phyloP scores from a whole-genome alignment of 1,140 invertebrate species.

The Carcinoscorpius rotundicauda region DNA sequence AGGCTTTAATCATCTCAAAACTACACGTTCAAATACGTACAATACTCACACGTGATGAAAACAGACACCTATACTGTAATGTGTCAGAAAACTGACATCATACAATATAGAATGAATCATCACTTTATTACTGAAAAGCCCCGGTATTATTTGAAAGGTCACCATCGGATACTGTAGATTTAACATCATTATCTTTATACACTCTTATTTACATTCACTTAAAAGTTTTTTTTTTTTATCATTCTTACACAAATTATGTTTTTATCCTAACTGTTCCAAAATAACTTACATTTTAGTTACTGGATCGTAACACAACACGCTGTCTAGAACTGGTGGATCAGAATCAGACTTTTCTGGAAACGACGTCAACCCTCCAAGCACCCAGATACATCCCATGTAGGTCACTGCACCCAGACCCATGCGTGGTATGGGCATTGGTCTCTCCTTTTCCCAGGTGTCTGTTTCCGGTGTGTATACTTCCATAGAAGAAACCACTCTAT shows the following conservation, averaged over 20 bases:
- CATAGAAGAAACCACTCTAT: constrained; percentile 14
- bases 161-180: too few species aligned
- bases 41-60: too few species aligned
- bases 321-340: constrained; percentile 7
- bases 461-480: constrained; percentile 11
- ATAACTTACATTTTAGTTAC: neutral
- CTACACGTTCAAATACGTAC: too few species aligned
- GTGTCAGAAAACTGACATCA: too few species aligned
- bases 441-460: constrained; percentile 9
- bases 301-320: constrained; percentile 7
- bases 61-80: too few species aligned
- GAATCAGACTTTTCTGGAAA: constrained; percentile 1
- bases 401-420: constrained; percentile 14
- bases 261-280: neutral
- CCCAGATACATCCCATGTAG: constrained; percentile 10
- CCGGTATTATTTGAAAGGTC: too few species aligned
- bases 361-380: constrained; percentile 10
- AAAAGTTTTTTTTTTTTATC: neutral
- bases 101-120: too few species aligned
- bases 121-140: too few species aligned
- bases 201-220: too few species aligned
- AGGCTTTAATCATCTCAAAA: too few species aligned
- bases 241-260: neutral
- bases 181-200: too few species aligned
- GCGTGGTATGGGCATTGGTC: constrained; percentile 5